Evolutionary conservation across 92 coral and sea anemone species (phyloP).

Genomic region (Palythoa heliodiscus): DNA sequence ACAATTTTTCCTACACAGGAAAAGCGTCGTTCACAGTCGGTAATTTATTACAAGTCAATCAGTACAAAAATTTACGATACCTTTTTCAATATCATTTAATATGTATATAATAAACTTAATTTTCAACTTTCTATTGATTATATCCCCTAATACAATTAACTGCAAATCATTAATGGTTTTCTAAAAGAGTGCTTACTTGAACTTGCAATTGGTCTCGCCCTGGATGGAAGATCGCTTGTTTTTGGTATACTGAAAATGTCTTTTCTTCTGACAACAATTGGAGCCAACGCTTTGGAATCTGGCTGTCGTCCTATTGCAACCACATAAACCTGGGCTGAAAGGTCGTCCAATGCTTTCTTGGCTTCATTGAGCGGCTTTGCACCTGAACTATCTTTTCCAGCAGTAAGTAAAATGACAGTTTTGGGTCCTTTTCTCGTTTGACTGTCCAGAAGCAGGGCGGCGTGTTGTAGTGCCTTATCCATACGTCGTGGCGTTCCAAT

Average conservation of each 20-base stretch:
- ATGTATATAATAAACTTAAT: too few species aligned
- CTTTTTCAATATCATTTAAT: too few species aligned
- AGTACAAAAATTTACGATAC: too few species aligned
- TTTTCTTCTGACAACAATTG: slow-evolving; percentile 12
- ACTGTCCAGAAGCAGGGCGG: slow-evolving; percentile 22
- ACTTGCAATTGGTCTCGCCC: slow-evolving; percentile 38
- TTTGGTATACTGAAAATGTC: slow-evolving; percentile 42
- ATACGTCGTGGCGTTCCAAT: slow-evolving; percentile 30
- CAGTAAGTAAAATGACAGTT: slow-evolving; percentile 48
- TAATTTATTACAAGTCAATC: too few species aligned
- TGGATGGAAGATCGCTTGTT: slow-evolving; percentile 32
- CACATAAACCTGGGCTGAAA: slow-evolving; percentile 49
- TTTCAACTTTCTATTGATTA: too few species aligned
- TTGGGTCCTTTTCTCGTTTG: slow-evolving; percentile 49
- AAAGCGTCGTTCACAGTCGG: too few species aligned
- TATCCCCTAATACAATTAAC: too few species aligned
- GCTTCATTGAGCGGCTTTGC: slow-evolving; percentile 49
- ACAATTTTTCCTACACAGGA: too few species aligned
- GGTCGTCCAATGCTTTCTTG: slow-evolving; percentile 43
- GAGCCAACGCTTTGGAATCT: slow-evolving; percentile 22
- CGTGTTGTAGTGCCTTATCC: slow-evolving; percentile 50
- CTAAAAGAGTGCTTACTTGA: slow-evolving; percentile 9
- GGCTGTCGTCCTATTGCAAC: slow-evolving; percentile 46
- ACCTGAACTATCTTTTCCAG: slow-evolving; percentile 47
- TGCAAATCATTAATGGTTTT: not conserved